Evolutionary conservation across 2,797 vertebrate species (phyloP).

Genomic region (Sarcophilus harrisii): DNA sequence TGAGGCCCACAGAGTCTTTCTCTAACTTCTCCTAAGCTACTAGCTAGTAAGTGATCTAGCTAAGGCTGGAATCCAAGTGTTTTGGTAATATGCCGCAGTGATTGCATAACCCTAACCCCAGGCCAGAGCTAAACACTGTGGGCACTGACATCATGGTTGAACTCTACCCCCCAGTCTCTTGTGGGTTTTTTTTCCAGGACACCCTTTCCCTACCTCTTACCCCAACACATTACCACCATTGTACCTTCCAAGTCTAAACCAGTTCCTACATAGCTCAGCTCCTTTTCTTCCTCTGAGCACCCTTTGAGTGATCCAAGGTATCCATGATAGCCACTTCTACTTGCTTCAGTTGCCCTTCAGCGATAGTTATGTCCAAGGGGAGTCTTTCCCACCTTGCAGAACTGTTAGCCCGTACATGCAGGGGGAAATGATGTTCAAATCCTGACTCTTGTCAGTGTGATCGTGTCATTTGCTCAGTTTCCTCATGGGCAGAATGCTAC

Average conservation of each 20-base stretch:
- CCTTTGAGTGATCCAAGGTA: not conserved
- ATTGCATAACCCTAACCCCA: not conserved
- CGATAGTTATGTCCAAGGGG: not conserved
- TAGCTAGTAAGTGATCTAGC: not conserved
- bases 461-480: not conserved
- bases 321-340: not conserved
- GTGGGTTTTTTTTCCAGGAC: not conserved
- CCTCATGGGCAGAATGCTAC: not conserved
- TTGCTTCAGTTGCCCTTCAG: not conserved
- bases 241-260: not conserved
- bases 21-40: not conserved
- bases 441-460: not conserved
- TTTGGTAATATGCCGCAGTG: not conserved
- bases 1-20: not conserved
- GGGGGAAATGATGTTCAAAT: not conserved
- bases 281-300: not conserved
- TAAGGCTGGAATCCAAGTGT: not conserved
- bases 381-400: not conserved
- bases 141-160: not conserved
- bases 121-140: not conserved
- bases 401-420: not conserved
- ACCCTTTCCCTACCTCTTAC: not conserved
- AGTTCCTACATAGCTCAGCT: not conserved
- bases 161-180: not conserved
- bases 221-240: not conserved